Base-by-base conservation (phyloP, 1,140 invertebrate genomes). In the Ylistrum balloti region DNA sequence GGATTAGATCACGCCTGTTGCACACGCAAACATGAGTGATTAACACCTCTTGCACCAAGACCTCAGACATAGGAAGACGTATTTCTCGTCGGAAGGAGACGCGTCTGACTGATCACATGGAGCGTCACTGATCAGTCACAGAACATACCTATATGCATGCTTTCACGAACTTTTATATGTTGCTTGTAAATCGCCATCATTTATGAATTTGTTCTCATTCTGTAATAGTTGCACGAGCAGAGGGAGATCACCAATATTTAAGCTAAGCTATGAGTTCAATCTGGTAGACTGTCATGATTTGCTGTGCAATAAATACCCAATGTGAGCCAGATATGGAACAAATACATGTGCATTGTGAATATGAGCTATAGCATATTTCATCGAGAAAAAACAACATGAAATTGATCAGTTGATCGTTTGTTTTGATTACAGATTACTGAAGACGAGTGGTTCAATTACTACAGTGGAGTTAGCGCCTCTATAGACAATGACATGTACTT, bases 401-500 rank as follows among this genome's bases (percentile, higher is more conserved):
- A 38, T 38, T 38, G 35, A n/a, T n/a, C n/a, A n/a, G n/a, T n/a
- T n/a, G 35, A 38, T 38, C 35, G 35, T 38, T 5, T 38, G 35
- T 38, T 38, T 5, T 88, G 38, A 88, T 92, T 91, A 89, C 92
- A 94, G 93, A 92, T 94, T 33, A 91, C 91, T 11, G 90, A 91
- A 56, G 92, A 92, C 74, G 95, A 95, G 87, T 95, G 95, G 91
- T 11, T 93, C 2, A 93, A 94, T 56, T 95, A 95, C 88, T 95
- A 95, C 85, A 33, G 91, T 41, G 94, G 95, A 38, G 94, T 95
- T 33, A 94, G 94, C 90, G 94, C 95, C 15, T 95, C 94, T 15
- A 93, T 95, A 86, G 95, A 95, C 86, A 93, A 89, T 88, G 95
- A 95, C 92, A 92, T 89, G 28, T 95, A 95, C 89, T 94, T 93